phyloP scores from a whole-genome alignment of 2,888 invertebrate genomes.

The Lypha dubia region DNA sequence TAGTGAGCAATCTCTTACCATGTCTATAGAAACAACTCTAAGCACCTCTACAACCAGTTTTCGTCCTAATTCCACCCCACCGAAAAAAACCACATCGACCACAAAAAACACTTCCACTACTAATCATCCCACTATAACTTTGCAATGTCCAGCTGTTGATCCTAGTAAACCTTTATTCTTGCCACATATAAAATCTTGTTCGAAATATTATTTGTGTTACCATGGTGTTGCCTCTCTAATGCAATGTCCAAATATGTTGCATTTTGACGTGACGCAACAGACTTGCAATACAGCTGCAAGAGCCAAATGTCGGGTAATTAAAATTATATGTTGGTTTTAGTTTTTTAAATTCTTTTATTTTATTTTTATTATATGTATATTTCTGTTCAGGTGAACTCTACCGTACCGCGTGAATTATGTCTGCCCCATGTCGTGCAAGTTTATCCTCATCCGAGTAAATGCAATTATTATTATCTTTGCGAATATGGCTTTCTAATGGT shows the following conservation, averaged over 20 bases:
- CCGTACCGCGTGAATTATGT: conserved; percentile 20
- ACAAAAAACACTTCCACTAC: background rate
- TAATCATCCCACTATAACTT: conserved; percentile 19
- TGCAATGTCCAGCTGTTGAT: conserved; percentile 75
- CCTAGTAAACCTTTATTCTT: conserved; percentile 76
- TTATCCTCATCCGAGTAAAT: conserved; percentile 79
- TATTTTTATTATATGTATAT: background rate
- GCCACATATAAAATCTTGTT: conserved; percentile 78
- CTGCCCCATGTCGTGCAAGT: conserved; percentile 75
- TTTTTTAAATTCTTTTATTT: no score
- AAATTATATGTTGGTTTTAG: no score
- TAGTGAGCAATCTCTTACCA: background rate
- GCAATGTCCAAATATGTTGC: conserved; percentile 78
- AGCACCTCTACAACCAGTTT: conserved; percentile 6
- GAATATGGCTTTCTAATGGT: conserved; percentile 79
- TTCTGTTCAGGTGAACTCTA: conserved; percentile 6
- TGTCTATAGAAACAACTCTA: background rate
- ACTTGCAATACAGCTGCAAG: conserved; percentile 79
- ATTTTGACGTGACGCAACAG: conserved; percentile 78
- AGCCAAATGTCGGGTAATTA: conserved; percentile 78
- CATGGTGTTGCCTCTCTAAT: conserved; percentile 76
- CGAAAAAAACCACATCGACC: background rate
- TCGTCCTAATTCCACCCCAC: background rate
- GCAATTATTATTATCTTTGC: conserved; percentile 81
- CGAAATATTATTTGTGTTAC: conserved; percentile 80